These are phyloP conservation scores for Panulirus ornatus DNA, from an alignment of 1,140 invertebrate genomes.

Conservation along the genomic window DNA sequence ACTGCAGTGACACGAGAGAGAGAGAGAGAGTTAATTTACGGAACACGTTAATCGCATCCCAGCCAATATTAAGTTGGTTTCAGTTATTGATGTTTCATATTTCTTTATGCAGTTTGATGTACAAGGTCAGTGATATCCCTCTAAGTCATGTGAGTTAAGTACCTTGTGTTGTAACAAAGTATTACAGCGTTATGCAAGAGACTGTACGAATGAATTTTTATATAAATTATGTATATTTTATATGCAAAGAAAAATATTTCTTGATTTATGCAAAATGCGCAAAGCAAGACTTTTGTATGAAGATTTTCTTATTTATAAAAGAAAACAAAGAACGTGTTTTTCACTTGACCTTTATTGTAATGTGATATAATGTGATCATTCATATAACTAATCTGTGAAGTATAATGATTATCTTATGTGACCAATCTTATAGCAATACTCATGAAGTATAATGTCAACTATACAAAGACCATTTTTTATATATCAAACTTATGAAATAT, in stretches of 20 bases:
- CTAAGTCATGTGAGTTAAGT: conserved; percentile 12
- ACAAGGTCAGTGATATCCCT: conserved; percentile 47
- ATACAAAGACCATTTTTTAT: no score
- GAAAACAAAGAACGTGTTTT: conserved; percentile 18
- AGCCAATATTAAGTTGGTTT: not conserved
- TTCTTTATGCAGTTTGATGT: conserved; percentile 57
- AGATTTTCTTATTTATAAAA: conserved; percentile 65
- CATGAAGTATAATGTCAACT: no score
- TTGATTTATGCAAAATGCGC: conserved; percentile 64
- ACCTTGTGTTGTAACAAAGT: conserved; percentile 50
- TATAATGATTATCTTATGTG: no score
- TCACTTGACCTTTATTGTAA: conserved; percentile 11
- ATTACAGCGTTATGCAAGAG: conserved; percentile 34
- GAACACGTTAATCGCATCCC: not conserved
- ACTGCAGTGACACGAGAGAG: conserved; percentile 15
- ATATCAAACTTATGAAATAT: no score
- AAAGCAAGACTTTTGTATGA: conserved; percentile 60
- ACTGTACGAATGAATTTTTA: conserved; percentile 49
- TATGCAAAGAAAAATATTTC: conserved; percentile 57
- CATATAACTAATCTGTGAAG: not conserved
- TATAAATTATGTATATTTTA: conserved; percentile 68
- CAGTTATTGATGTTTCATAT: conserved; percentile 42
- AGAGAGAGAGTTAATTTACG: not conserved
- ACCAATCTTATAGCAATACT: no score
- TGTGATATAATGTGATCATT: not conserved